Evolutionary conservation across 2,113 vertebrate genomes (phyloP).

Genomic region (Callionymus lyra): DNA sequence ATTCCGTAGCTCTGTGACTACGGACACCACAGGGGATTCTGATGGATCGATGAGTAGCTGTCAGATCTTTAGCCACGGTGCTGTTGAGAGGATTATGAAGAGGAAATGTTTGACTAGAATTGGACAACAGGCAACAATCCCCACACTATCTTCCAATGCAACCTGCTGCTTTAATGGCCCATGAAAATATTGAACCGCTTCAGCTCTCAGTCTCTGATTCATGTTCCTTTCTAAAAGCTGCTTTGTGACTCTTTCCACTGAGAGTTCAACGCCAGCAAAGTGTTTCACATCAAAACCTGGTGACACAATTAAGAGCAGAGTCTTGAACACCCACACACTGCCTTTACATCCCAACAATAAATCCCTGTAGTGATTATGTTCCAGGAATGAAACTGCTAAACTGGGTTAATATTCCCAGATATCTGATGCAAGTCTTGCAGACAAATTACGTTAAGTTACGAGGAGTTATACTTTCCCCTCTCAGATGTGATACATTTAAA

Average conservation of each 20-base stretch:
- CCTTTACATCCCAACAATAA: constrained; percentile 21
- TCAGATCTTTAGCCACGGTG: constrained; percentile 47
- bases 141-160: no score
- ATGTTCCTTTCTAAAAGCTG: constrained; percentile 22
- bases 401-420: constrained; percentile 12
- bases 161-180: no score
- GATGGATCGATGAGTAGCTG: constrained; percentile 46
- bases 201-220: constrained; percentile 3
- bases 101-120: constrained; percentile 18
- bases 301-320: constrained; percentile 16
- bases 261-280: constrained; percentile 20
- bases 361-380: neutral
- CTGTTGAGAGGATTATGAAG: constrained; percentile 30
- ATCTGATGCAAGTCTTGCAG: constrained; percentile 39
- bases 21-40: constrained; percentile 42
- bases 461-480: neutral
- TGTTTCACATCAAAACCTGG: constrained; percentile 9
- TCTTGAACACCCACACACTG: constrained; percentile 28
- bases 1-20: constrained; percentile 33
- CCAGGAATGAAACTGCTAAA: no score
- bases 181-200: no score
- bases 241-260: constrained; percentile 5
- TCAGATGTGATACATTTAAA: neutral
- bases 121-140: no score
- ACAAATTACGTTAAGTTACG: no score